These are phyloP conservation scores for Hoplostethus mediterraneus DNA, from an alignment of 2,797 vertebrate genomes.

Conservation along the genomic window DNA sequence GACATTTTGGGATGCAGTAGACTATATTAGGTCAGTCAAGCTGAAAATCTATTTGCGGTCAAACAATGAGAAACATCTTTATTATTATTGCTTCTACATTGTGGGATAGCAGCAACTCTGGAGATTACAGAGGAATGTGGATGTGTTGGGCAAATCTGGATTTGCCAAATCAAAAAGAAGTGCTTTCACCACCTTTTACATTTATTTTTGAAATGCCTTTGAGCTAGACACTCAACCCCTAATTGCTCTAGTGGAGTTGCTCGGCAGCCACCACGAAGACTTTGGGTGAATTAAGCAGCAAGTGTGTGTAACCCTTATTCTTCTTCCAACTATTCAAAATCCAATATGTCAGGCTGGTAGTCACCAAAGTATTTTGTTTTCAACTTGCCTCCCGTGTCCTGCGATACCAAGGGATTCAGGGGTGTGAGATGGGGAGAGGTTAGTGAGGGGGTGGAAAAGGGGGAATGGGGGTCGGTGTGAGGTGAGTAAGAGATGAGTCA, in stretches of 20 bases:
- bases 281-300: too few species aligned
- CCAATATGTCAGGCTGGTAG: not conserved
- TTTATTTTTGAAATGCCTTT: not conserved
- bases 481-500: constrained; percentile 89
- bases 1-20: constrained; percentile 23
- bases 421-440: constrained; percentile 43
- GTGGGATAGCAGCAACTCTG: not conserved
- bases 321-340: too few species aligned
- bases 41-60: not conserved
- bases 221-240: not conserved
- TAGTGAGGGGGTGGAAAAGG: constrained; percentile 45
- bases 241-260: too few species aligned
- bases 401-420: constrained; percentile 33
- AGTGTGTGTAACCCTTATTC: too few species aligned
- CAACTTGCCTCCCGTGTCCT: constrained; percentile 15
- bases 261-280: too few species aligned
- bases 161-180: not conserved
- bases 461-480: constrained; percentile 54
- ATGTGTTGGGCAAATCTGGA: not conserved
- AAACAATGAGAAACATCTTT: not conserved
- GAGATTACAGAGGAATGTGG: not conserved
- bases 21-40: not conserved
- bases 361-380: constrained; percentile 27
- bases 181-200: not conserved
- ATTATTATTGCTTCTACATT: not conserved